Percentiles rank a stretch among this genome's conserved stretches.
Conservation (phyloP, 2,113 vertebrate species). For the Notothenia rossii region DNA sequence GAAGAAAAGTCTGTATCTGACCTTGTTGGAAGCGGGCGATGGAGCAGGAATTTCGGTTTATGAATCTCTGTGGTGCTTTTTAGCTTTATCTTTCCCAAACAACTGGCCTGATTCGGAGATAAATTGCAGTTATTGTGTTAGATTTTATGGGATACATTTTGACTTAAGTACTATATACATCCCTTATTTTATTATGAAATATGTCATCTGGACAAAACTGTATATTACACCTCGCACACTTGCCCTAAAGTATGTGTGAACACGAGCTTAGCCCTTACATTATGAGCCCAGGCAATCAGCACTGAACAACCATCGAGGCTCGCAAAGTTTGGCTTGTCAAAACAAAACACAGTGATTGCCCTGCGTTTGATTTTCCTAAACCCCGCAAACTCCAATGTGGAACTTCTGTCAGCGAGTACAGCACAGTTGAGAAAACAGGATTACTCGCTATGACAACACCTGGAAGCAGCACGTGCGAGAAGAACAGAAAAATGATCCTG, state of each 20-base stretch:
- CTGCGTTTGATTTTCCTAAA: constrained; percentile 70
- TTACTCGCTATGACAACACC: constrained; percentile 77
- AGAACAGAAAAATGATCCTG: constrained; percentile 58
- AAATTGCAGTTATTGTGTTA: background rate
- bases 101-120: background rate
- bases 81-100: constrained; percentile 5
- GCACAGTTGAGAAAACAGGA: constrained; percentile 74
- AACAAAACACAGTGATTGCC: constrained; percentile 66
- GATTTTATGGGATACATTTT: background rate
- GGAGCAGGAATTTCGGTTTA: background rate
- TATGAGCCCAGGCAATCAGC: constrained; percentile 35
- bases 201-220: background rate
- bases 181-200: constrained; percentile 3
- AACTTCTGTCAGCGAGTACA: constrained; percentile 59
- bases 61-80: background rate
- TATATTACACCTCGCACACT: constrained; percentile 15
- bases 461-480: constrained; percentile 65
- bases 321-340: constrained; percentile 52
- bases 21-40: background rate
- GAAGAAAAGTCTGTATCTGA: constrained; percentile 2
- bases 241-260: constrained; percentile 25
- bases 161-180: background rate
- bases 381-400: constrained; percentile 57
- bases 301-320: constrained; percentile 27
- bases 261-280: constrained; percentile 20